These are phyloP conservation scores for Lissocephala sabroskyi DNA, from an alignment of 2,888 invertebrate species.

Conservation along the genomic window DNA sequence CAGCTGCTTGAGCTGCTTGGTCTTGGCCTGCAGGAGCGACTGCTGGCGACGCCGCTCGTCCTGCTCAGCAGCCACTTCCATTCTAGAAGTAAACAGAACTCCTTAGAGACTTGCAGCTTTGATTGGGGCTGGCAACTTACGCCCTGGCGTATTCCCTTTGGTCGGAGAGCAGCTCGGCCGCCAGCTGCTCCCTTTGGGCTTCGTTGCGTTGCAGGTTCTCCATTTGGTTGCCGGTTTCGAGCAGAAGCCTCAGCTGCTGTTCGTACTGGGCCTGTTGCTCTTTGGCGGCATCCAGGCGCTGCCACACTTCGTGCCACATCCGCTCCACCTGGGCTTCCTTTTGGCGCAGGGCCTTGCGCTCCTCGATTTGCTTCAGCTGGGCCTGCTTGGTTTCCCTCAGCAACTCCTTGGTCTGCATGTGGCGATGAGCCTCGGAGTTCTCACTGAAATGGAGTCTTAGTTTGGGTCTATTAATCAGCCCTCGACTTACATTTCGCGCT, in stretches of 20 bases:
- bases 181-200: not conserved
- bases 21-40: not conserved
- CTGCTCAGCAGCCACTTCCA: slow-evolving; percentile 11
- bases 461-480: too few relatives aligned
- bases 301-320: slow-evolving; percentile 33
- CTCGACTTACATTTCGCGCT: slow-evolving; percentile 40
- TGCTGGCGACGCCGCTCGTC: slow-evolving; percentile 7
- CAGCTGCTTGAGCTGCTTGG: slow-evolving; percentile 20
- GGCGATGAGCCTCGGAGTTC: slow-evolving; percentile 41
- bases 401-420: slow-evolving; percentile 38
- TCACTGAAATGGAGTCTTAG: slow-evolving; percentile 32
- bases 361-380: slow-evolving; percentile 45
- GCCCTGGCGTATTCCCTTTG: slow-evolving; percentile 16
- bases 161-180: slow-evolving; percentile 1
- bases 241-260: slow-evolving; percentile 9
- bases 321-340: slow-evolving; percentile 28
- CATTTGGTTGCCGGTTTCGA: slow-evolving; percentile 16
- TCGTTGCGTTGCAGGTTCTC: slow-evolving; percentile 15
- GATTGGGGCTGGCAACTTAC: slow-evolving; percentile 15
- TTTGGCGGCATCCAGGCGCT: slow-evolving; percentile 18
- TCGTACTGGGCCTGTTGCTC: slow-evolving; percentile 24
- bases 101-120: not conserved
- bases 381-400: slow-evolving; percentile 37
- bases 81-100: slow-evolving; percentile 2
- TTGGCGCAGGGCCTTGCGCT: slow-evolving; percentile 21